Conservation (phyloP, 2,888 invertebrate species). For the Sceliomorpha sp. region DNA sequence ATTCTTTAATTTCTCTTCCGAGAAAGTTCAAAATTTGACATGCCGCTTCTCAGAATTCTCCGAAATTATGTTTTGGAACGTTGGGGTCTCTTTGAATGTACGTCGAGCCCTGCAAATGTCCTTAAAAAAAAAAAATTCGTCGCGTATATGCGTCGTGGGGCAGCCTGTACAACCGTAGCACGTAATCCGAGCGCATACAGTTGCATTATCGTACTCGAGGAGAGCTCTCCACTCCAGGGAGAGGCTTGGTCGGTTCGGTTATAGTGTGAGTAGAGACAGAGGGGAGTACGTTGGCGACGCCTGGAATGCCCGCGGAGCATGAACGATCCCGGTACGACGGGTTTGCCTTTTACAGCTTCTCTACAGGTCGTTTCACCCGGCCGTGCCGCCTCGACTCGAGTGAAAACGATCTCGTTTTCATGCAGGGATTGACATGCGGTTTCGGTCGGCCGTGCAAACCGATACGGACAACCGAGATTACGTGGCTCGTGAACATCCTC, state of each 20-base stretch:
- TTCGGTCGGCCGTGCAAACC: conserved; percentile 44
- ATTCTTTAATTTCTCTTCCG: no score
- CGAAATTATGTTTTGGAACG: no score
- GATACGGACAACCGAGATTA: conserved; percentile 44
- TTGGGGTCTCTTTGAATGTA: no score
- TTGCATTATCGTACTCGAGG: conserved; percentile 63
- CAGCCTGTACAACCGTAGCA: conserved; percentile 35
- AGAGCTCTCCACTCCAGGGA: conserved; percentile 19
- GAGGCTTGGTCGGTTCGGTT: conserved; percentile 35
- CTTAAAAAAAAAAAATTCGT: no score
- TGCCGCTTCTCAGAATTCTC: no score
- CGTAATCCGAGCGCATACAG: conserved; percentile 63
- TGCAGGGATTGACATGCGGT: conserved; percentile 55
- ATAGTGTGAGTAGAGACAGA: conserved; percentile 53
- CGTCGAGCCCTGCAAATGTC: no score
- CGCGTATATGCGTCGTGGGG: no score
- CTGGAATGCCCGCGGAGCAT: conserved; percentile 65
- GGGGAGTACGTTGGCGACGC: conserved; percentile 64
- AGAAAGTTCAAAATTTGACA: no score
- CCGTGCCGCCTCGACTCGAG: conserved; percentile 61
- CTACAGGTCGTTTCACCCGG: conserved; percentile 71
- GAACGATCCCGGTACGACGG: conserved; percentile 62
- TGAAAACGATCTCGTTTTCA: conserved; percentile 57
- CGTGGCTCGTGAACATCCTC: conserved; percentile 38
- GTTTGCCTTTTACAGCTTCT: conserved; percentile 66